These are phyloP conservation scores for Tauraco erythrolophus DNA, from an alignment of 2,113 vertebrate species.

Conservation along the genomic window DNA sequence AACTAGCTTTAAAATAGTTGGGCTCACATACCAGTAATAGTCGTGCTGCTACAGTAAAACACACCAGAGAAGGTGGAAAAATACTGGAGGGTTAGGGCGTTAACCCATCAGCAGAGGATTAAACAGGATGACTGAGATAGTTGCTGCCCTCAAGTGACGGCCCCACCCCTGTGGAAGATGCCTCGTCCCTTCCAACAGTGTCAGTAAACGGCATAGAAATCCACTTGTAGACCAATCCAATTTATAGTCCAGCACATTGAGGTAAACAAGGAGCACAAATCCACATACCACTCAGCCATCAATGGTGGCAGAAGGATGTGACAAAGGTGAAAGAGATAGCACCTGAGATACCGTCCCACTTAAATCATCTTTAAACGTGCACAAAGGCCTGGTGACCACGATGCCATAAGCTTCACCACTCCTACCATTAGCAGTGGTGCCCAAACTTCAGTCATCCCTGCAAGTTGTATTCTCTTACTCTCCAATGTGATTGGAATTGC, in stretches of 20 bases:
- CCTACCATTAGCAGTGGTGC: background rate
- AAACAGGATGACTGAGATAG: slow-evolving; percentile 11
- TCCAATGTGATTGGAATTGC: background rate
- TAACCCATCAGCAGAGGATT: slow-evolving; percentile 1
- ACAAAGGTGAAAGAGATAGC: background rate
- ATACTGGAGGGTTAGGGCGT: background rate
- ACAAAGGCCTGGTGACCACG: background rate
- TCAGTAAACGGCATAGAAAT: background rate
- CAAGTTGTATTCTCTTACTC: background rate
- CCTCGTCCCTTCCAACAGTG: background rate
- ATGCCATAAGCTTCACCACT: background rate
- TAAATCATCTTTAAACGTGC: background rate
- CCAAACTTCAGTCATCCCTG: background rate
- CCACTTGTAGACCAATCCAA: background rate
- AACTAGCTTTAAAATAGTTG: background rate
- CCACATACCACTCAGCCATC: background rate
- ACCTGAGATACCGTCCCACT: background rate
- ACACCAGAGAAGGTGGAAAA: background rate
- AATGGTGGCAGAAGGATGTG: background rate
- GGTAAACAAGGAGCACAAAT: background rate
- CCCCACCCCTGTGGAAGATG: background rate
- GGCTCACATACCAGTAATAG: background rate
- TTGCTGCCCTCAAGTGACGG: background rate
- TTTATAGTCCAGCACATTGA: background rate
- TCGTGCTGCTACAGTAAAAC: background rate